These are phyloP conservation scores for Arge pagana DNA, from an alignment of 2,888 invertebrate species.

Conservation along the genomic window DNA sequence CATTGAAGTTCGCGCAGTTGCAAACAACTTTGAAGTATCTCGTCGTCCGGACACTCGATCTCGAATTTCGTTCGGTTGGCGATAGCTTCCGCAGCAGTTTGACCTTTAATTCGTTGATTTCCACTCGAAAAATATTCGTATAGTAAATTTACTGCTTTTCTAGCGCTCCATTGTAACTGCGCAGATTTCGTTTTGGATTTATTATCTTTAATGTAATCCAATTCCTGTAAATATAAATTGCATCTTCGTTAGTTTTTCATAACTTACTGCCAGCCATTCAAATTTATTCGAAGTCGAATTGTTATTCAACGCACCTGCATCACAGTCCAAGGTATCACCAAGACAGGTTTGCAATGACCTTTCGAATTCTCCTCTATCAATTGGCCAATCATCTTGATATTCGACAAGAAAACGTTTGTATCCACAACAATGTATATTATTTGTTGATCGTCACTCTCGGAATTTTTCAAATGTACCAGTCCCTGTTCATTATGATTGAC, in stretches of 20 bases:
- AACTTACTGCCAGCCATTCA: no score
- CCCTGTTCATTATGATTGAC: slow-evolving; percentile 33
- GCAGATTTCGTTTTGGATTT: slow-evolving; percentile 38
- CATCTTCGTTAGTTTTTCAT: no score
- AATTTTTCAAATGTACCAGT: slow-evolving; percentile 32
- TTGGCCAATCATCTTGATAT: slow-evolving; percentile 45
- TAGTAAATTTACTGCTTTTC: slow-evolving; percentile 49
- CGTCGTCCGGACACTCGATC: slow-evolving; percentile 57
- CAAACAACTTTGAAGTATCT: slow-evolving; percentile 58
- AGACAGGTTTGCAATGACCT: slow-evolving; percentile 40
- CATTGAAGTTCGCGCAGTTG: slow-evolving; percentile 48
- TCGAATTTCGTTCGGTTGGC: slow-evolving; percentile 43
- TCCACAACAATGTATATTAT: slow-evolving; percentile 53
- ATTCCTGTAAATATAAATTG: slow-evolving; percentile 43
- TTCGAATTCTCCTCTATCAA: slow-evolving; percentile 42
- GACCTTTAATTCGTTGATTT: slow-evolving; percentile 51
- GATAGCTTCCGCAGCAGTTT: slow-evolving; percentile 46
- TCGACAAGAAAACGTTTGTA: slow-evolving; percentile 55
- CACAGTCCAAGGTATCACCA: slow-evolving; percentile 54
- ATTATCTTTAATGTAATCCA: slow-evolving; percentile 53
- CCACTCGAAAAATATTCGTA: slow-evolving; percentile 45
- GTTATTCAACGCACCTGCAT: slow-evolving; percentile 29
- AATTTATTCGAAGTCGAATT: no score
- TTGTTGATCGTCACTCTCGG: background rate
- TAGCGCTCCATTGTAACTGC: slow-evolving; percentile 40